A percentile compares a stretch with the other conserved stretches of the same genome.
Evolutionary conservation across 2,888 invertebrate genomes (phyloP).

Genomic region (Cyclophora albipunctata): DNA sequence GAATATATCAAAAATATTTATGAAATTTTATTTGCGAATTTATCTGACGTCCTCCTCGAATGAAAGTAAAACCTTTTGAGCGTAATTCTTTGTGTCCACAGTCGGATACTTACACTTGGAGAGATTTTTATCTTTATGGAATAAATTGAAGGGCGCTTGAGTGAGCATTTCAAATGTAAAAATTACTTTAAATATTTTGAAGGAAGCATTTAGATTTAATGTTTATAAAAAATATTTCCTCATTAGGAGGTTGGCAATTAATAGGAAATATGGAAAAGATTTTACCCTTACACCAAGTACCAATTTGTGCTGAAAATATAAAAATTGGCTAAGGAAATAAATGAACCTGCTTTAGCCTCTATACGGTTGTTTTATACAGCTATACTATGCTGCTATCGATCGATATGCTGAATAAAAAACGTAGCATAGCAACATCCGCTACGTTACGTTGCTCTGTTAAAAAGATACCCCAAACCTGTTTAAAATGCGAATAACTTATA

Average conservation of each 20-base stretch:
- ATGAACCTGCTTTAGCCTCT: too few relatives aligned
- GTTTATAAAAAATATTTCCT: not conserved
- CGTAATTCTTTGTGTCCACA: constrained; percentile 14
- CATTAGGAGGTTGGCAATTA: not conserved
- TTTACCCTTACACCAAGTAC: too few relatives aligned
- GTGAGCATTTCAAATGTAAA: not conserved
- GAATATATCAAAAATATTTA: constrained; percentile 71
- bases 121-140: constrained; percentile 11
- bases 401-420: too few relatives aligned
- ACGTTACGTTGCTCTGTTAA: too few relatives aligned
- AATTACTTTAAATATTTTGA: not conserved
- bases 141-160: constrained; percentile 9
- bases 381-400: too few relatives aligned
- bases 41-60: constrained; percentile 38
- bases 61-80: constrained; percentile 24
- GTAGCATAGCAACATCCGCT: too few relatives aligned
- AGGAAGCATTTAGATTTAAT: not conserved
- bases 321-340: too few relatives aligned
- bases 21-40: constrained; percentile 57
- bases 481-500: too few relatives aligned
- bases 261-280: too few relatives aligned
- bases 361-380: too few relatives aligned
- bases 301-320: too few relatives aligned
- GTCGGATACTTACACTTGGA: constrained; percentile 9
- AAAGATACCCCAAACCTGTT: too few relatives aligned